Evolutionary conservation across 2,888 invertebrate genomes (phyloP).

Genomic region (Matsumyia berberina): DNA sequence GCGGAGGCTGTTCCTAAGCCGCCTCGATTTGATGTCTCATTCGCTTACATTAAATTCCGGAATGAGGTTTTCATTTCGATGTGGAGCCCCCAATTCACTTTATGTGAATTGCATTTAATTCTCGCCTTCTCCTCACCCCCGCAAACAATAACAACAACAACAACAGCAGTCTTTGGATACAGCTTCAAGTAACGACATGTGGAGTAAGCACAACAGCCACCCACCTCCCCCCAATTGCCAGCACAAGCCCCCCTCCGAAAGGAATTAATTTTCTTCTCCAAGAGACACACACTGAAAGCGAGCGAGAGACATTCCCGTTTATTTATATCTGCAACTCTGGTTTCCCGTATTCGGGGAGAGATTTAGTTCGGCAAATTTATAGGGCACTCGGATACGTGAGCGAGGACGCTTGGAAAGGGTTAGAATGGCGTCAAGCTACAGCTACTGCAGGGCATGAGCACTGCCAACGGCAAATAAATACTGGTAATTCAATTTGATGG

Average conservation of each 20-base stretch:
- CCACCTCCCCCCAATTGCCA: background rate
- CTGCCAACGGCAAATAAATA: conserved; percentile 61
- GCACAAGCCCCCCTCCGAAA: conserved; percentile 29
- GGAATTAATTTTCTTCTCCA: conserved; percentile 70
- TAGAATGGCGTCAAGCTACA: conserved; percentile 27
- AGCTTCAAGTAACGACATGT: conserved; percentile 36
- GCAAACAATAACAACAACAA: background rate
- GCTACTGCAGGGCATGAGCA: conserved; percentile 25
- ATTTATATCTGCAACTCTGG: conserved; percentile 57
- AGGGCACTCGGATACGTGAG: conserved; percentile 39
- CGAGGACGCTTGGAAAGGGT: conserved; percentile 33
- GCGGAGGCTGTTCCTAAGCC: conserved; percentile 27
- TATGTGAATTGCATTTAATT: conserved; percentile 45
- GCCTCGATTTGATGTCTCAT: conserved; percentile 53
- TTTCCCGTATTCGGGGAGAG: conserved; percentile 35
- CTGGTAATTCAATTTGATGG: conserved; percentile 76
- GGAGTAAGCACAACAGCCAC: conserved; percentile 26
- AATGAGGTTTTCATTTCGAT: conserved; percentile 27
- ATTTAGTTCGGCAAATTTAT: conserved; percentile 69
- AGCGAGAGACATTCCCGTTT: conserved; percentile 53
- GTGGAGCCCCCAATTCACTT: conserved; percentile 25
- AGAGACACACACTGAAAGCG: conserved; percentile 15
- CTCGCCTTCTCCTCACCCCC: background rate
- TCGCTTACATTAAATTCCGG: conserved; percentile 28
- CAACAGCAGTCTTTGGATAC: conserved; percentile 17